These are phyloP conservation scores for Gorilla gorilla DNA, from an alignment of 2,113 vertebrate genomes.

Conservation along the genomic window DNA sequence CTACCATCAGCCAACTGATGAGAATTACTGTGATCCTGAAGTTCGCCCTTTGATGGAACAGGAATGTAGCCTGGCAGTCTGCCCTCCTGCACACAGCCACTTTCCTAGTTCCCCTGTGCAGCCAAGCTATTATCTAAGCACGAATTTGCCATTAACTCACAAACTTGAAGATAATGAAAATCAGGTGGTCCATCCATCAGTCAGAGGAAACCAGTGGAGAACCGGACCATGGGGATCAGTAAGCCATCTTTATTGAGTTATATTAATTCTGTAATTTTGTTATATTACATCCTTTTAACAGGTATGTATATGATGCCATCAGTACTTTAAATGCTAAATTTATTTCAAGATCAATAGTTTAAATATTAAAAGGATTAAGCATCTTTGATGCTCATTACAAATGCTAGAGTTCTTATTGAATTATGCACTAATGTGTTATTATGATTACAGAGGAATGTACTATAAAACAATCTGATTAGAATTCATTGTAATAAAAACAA, in stretches of 20 bases:
- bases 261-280: slow-evolving; percentile 34
- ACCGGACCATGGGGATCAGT: slow-evolving; percentile 98
- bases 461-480: background rate
- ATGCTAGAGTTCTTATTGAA: background rate
- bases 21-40: slow-evolving; percentile 91
- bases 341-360: slow-evolving; percentile 4
- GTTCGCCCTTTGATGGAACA: slow-evolving; percentile 86
- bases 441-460: slow-evolving; percentile 16
- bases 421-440: slow-evolving; percentile 16
- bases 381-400: slow-evolving; percentile 21
- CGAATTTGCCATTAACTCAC: slow-evolving; percentile 82
- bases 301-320: background rate
- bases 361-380: slow-evolving; percentile 34
- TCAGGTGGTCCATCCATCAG: slow-evolving; percentile 87
- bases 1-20: slow-evolving; percentile 90
- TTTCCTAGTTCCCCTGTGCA: slow-evolving; percentile 83
- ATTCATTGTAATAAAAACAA: slow-evolving; percentile 22
- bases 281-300: background rate
- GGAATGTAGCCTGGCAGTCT: slow-evolving; percentile 89
- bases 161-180: slow-evolving; percentile 85
- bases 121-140: slow-evolving; percentile 81
- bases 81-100: slow-evolving; percentile 84
- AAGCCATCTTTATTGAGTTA: slow-evolving; percentile 77
- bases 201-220: slow-evolving; percentile 93
- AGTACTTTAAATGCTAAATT: slow-evolving; percentile 32